A percentile compares a stretch with the other conserved stretches of the same genome.
phyloP scores from a whole-genome alignment of 2,888 invertebrate species.

The Tachina lurida region DNA sequence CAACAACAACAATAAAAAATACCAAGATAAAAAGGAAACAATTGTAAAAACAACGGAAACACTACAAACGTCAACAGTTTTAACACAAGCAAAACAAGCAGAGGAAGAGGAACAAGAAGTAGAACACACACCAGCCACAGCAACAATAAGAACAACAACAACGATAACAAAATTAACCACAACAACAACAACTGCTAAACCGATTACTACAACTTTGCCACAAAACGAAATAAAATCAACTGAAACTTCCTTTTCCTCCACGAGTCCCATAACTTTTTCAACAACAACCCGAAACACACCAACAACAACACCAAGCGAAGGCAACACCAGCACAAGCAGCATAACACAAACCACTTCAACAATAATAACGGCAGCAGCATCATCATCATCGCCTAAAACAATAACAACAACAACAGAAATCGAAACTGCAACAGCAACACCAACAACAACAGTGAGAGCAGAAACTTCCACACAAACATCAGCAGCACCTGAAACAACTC shows the following conservation, averaged over 20 bases:
- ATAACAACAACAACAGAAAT: neutral
- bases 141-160: slow-evolving; percentile 6
- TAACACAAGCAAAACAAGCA: slow-evolving; percentile 28
- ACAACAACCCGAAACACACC: neutral
- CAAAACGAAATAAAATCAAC: slow-evolving; percentile 55
- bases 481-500: slow-evolving; percentile 73
- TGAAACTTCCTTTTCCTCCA: slow-evolving; percentile 45
- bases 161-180: slow-evolving; percentile 37
- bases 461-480: slow-evolving; percentile 37
- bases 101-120: neutral
- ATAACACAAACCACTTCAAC: slow-evolving; percentile 21
- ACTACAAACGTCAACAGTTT: slow-evolving; percentile 43
- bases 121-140: slow-evolving; percentile 3
- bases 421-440: neutral
- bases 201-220: slow-evolving; percentile 61
- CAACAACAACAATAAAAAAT: neutral
- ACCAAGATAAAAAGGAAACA: slow-evolving; percentile 47
- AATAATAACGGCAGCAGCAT: slow-evolving; percentile 51
- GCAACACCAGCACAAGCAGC: slow-evolving; percentile 19
- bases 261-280: slow-evolving; percentile 3
- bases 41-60: slow-evolving; percentile 60
- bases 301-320: slow-evolving; percentile 6
- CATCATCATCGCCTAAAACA: slow-evolving; percentile 36
- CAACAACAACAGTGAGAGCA: slow-evolving; percentile 15
- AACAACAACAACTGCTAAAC: slow-evolving; percentile 61